Evolutionary conservation across 1,140 invertebrate genomes (phyloP).

Genomic region (Melipona quadrifasciata): DNA sequence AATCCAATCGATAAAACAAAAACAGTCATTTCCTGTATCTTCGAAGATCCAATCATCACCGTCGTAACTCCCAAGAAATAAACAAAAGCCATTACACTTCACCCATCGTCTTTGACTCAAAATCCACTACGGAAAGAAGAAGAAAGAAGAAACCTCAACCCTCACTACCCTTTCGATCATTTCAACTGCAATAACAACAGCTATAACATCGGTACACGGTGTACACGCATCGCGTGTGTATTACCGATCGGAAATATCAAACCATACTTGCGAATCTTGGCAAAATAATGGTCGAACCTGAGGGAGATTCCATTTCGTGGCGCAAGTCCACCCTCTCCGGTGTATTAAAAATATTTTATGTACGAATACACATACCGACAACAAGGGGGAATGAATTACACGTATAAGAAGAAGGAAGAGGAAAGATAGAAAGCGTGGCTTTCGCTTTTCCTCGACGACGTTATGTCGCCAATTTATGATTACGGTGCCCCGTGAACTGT

Average conservation of each 20-base stretch:
- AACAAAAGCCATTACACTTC: neutral
- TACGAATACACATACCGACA: neutral
- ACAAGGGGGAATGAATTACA: neutral
- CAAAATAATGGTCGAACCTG: constrained; percentile 24
- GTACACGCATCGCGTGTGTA: neutral
- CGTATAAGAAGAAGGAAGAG: neutral
- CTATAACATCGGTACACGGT: neutral
- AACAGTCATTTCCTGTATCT: neutral
- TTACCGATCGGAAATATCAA: constrained; percentile 34
- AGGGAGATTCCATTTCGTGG: constrained; percentile 26
- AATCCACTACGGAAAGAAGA: neutral
- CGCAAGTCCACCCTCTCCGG: constrained; percentile 4
- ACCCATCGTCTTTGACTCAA: fast-evolving
- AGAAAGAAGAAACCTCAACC: neutral
- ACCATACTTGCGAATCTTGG: constrained; percentile 14
- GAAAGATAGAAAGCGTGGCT: neutral
- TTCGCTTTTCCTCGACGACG: constrained; percentile 48
- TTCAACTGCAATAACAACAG: neutral
- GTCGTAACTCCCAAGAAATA: neutral
- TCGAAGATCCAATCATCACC: neutral
- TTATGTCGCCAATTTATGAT: constrained; percentile 69
- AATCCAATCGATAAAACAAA: neutral
- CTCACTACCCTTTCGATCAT: neutral
- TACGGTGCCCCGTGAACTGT: constrained; percentile 53
- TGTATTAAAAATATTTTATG: constrained; percentile 63